A percentile compares a stretch with the other conserved stretches of the same genome.
These are phyloP conservation scores for Serilophus lunatus DNA, from an alignment of 2,113 vertebrate genomes.

Conservation along the genomic window DNA sequence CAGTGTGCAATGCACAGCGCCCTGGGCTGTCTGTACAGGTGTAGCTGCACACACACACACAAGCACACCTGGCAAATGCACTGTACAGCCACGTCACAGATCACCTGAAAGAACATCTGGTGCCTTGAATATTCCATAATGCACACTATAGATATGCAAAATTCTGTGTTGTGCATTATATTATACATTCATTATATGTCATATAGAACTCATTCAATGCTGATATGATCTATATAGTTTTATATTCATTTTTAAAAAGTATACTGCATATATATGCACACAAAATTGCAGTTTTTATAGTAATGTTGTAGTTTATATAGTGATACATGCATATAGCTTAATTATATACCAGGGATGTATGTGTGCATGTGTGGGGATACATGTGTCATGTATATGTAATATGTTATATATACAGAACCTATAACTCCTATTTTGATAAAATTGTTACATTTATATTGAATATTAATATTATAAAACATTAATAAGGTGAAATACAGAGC, in stretches of 20 bases:
- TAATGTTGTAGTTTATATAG: background rate
- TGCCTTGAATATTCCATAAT: background rate
- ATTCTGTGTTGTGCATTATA: no score
- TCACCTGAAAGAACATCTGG: background rate
- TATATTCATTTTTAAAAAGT: background rate
- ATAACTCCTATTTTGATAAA: background rate
- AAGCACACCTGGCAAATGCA: background rate
- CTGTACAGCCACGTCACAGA: accelerated
- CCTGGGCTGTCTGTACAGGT: no score
- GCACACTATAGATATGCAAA: background rate
- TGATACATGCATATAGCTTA: background rate
- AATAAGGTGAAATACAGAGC: background rate
- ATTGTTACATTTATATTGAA: background rate
- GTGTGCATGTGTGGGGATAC: no score
- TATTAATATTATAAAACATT: background rate
- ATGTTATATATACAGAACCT: background rate
- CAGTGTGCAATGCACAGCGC: background rate
- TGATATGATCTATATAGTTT: background rate
- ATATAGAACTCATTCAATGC: background rate
- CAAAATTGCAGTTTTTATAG: background rate
- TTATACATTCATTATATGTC: background rate
- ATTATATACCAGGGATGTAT: no score
- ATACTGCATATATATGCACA: background rate
- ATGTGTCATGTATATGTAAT: background rate
- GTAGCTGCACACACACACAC: no score